Conservation (phyloP, 2,113 vertebrate species). For the Nycticorax nycticorax region DNA sequence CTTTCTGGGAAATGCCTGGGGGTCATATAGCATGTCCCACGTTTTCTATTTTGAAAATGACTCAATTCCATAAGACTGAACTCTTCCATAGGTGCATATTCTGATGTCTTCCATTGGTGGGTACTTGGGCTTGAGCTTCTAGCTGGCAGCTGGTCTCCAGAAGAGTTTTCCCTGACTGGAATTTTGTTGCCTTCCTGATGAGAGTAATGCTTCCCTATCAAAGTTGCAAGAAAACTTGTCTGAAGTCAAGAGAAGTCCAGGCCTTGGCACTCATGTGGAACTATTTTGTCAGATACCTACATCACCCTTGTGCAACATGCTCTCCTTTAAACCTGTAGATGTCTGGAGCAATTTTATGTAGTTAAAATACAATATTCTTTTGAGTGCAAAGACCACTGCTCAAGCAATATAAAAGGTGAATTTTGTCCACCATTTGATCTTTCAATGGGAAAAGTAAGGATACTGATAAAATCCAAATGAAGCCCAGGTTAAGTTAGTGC, state of each 20-base stretch:
- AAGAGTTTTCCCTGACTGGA: background rate
- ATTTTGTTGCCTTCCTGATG: background rate
- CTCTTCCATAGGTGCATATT: background rate
- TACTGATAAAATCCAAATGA: background rate
- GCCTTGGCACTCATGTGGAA: background rate
- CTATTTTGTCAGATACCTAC: background rate
- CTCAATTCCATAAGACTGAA: background rate
- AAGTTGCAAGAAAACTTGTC: background rate
- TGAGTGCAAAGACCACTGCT: background rate
- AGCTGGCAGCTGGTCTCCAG: background rate
- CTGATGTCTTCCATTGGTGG: rapidly evolving
- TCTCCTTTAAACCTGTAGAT: background rate
- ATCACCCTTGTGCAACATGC: background rate
- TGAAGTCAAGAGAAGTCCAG: background rate
- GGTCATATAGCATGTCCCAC: background rate
- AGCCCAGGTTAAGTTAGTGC: background rate
- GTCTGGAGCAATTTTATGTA: background rate
- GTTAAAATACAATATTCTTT: background rate
- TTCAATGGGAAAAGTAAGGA: background rate
- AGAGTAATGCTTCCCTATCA: background rate
- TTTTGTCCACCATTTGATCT: background rate
- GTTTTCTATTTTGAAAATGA: background rate
- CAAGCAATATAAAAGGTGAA: background rate
- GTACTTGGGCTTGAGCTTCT: background rate
- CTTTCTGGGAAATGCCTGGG: background rate